A percentile compares a stretch with the other conserved stretches of the same genome.
These are phyloP conservation scores for Lasaia peninsularis DNA, from an alignment of 1,140 invertebrate species.

Conservation along the genomic window DNA sequence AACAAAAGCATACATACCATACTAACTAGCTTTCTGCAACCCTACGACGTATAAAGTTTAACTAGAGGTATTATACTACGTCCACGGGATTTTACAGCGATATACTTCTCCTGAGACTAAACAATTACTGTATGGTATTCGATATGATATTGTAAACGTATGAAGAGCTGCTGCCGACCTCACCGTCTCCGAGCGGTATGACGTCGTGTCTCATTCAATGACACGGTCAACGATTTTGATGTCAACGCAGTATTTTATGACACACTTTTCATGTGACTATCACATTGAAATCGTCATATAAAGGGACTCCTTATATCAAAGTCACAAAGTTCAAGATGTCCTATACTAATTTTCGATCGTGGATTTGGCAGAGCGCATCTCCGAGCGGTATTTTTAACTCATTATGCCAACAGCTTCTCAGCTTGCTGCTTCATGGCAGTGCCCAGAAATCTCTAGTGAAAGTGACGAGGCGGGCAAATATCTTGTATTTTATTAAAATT, in stretches of 20 bases:
- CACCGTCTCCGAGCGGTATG: not conserved
- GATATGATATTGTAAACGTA: no score
- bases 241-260: slow-evolving; percentile 7
- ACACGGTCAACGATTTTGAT: not conserved
- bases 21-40: no score
- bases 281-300: slow-evolving; percentile 3
- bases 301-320: slow-evolving; percentile 43
- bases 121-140: no score
- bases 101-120: no score
- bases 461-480: slow-evolving; percentile 43
- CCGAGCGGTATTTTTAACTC: slow-evolving; percentile 75
- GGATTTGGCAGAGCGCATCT: slow-evolving; percentile 73
- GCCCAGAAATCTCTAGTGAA: slow-evolving; percentile 52
- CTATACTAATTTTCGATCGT: slow-evolving; percentile 44
- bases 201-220: not conserved
- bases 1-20: no score
- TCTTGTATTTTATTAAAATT: slow-evolving; percentile 7
- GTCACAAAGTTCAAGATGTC: slow-evolving; percentile 67
- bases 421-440: slow-evolving; percentile 60
- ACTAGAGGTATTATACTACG: no score
- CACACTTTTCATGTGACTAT: slow-evolving; percentile 14
- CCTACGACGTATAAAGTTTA: no score
- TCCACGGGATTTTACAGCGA: no score
- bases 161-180: not conserved
- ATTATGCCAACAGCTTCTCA: slow-evolving; percentile 67